Conservation (phyloP, 2,797 vertebrate genomes). For the Phoeniculus purpureus region DNA sequence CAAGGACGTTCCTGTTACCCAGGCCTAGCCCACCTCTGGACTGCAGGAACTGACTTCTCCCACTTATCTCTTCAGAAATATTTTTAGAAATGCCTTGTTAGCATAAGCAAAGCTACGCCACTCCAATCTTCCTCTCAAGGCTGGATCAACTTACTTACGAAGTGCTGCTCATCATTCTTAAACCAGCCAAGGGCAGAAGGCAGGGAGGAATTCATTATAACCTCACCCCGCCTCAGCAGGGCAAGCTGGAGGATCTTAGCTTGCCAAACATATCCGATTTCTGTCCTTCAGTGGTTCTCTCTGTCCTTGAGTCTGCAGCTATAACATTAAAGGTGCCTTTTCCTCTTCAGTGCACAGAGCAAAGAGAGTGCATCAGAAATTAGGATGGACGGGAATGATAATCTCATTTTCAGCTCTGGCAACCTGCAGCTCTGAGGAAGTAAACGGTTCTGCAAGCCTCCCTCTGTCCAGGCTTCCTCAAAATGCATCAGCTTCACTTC, state of each 20-base stretch:
- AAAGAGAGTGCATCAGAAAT: background rate
- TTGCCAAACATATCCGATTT: background rate
- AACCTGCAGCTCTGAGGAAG: background rate
- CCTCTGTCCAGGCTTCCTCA: background rate
- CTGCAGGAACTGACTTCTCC: background rate
- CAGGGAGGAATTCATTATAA: background rate
- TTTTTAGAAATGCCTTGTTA: conserved; percentile 15
- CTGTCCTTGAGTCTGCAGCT: background rate
- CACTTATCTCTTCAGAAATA: background rate
- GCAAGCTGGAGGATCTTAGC: background rate
- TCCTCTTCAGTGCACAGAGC: background rate
- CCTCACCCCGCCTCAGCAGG: background rate
- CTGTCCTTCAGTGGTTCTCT: background rate
- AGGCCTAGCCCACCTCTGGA: background rate
- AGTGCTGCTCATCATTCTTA: background rate
- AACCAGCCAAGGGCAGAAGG: background rate
- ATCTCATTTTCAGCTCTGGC: background rate
- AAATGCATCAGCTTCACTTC: background rate
- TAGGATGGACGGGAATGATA: background rate
- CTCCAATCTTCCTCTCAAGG: background rate
- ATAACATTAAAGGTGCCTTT: background rate
- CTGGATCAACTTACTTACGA: background rate
- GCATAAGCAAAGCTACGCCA: background rate
- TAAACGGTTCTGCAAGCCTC: background rate
- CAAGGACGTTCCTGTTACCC: background rate